phyloP scores from a whole-genome alignment of 2,797 vertebrate species.

The Smutsia temminckii region DNA sequence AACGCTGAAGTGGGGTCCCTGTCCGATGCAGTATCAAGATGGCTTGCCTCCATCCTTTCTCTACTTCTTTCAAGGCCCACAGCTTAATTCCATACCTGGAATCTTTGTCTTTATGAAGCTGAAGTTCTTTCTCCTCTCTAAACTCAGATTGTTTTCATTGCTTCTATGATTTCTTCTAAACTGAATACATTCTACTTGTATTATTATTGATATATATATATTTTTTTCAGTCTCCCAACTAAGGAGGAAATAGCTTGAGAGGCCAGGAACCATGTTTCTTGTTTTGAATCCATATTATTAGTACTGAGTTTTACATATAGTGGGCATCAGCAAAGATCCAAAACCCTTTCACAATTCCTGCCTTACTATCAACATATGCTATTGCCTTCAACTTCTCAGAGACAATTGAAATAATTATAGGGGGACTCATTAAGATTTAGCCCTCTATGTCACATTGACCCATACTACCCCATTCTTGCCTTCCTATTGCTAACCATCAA shows the following conservation, averaged over 20 bases:
- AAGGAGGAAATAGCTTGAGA: neutral
- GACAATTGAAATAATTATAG: neutral
- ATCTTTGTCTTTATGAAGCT: neutral
- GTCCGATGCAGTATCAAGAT: neutral
- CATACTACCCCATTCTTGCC: neutral
- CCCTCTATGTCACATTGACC: too few relatives aligned
- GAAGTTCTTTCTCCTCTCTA: neutral
- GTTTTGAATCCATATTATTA: neutral
- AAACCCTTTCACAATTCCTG: neutral
- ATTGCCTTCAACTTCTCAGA: neutral
- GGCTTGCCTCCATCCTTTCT: neutral
- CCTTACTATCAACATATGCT: neutral
- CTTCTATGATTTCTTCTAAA: neutral
- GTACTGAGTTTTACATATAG: neutral
- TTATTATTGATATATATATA: neutral
- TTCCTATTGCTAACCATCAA: neutral
- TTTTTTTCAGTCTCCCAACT: neutral
- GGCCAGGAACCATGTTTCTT: neutral
- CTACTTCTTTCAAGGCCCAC: neutral
- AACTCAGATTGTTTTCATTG: neutral
- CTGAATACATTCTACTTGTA: neutral
- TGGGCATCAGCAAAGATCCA: neutral
- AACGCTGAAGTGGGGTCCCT: neutral
- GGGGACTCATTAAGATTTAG: neutral
- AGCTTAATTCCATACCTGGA: neutral